These are phyloP conservation scores for Periophthalmus modestus DNA, from an alignment of 2,113 vertebrate genomes.

Conservation along the genomic window DNA sequence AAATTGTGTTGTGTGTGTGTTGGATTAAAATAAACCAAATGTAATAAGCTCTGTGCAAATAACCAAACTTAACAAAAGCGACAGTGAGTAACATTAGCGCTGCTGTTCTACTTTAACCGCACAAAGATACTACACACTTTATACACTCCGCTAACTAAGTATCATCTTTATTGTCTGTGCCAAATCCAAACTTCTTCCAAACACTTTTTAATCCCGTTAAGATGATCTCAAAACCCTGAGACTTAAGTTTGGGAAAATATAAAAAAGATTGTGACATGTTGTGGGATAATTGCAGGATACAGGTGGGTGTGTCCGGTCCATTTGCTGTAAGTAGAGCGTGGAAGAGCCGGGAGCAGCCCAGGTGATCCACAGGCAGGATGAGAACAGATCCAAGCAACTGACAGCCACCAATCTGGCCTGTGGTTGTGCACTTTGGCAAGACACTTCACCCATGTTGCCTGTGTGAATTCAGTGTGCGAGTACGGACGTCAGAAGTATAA, in stretches of 20 bases:
- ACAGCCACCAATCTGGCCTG: not conserved
- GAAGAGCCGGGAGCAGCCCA: not conserved
- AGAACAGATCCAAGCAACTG: slow-evolving; percentile 30
- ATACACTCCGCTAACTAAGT: not conserved
- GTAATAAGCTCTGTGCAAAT: too few species aligned
- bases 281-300: not conserved
- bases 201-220: not conserved
- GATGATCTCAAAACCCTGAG: not conserved
- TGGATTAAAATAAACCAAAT: too few species aligned
- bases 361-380: not conserved
- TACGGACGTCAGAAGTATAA: too few species aligned
- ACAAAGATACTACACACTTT: not conserved
- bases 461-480: too few species aligned
- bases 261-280: not conserved
- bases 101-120: not conserved
- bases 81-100: not conserved
- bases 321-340: not conserved
- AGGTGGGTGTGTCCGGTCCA: not conserved
- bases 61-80: not conserved
- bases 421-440: not conserved
- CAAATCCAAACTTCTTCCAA: not conserved
- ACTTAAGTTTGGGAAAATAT: not conserved
- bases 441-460: not conserved
- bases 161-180: not conserved
- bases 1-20: too few species aligned